Evolutionary conservation across 2,797 vertebrate genomes (phyloP).

Genomic region (Schizopygopsis pylzovi): DNA sequence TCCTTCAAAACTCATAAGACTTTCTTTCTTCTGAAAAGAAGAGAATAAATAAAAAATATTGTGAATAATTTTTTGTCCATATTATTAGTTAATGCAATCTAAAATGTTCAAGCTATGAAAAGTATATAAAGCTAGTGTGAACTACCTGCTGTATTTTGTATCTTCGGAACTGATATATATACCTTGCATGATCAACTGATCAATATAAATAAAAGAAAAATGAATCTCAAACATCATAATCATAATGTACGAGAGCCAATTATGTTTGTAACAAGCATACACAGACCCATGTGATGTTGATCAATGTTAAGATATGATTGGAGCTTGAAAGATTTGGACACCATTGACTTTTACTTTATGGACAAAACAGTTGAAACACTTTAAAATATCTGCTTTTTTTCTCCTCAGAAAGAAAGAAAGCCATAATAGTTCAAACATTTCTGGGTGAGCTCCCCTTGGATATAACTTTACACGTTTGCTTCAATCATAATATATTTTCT

Average conservation of each 20-base stretch:
- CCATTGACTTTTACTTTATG: not conserved
- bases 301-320: not conserved
- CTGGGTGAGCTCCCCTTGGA: not conserved
- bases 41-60: not conserved
- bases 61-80: not conserved
- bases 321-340: not conserved
- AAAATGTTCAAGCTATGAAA: not conserved
- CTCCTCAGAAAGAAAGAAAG: not conserved
- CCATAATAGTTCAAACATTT: not conserved
- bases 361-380: not conserved
- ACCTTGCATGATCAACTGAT: not conserved
- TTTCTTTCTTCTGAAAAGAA: not conserved
- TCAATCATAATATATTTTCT: constrained; percentile 10
- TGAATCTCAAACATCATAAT: not conserved
- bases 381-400: not conserved
- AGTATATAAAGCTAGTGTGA: not conserved
- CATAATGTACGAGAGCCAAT: not conserved
- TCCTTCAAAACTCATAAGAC: not conserved
- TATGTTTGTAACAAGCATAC: not conserved
- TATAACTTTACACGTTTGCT: not conserved
- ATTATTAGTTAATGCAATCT: not conserved
- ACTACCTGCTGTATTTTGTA: not conserved
- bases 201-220: not conserved
- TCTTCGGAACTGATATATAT: not conserved
- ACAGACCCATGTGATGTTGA: not conserved